phyloP scores from a whole-genome alignment of 30 jellyfish, hydroid and myxozoan genomes.

The Turritopsis rubra region DNA sequence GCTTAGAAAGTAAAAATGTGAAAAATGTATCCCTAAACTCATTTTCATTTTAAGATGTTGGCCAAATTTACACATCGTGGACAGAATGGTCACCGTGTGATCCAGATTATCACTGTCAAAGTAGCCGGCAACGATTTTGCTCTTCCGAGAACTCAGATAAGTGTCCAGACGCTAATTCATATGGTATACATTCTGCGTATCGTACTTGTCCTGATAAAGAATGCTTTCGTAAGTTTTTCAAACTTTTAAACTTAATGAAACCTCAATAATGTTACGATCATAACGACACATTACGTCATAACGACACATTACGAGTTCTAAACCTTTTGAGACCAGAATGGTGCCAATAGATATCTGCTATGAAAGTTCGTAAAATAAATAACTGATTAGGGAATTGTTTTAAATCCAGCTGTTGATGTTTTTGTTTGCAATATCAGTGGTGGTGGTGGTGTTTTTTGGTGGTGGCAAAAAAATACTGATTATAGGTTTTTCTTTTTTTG shows the following conservation, averaged over 20 bases:
- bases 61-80: constrained; percentile 50
- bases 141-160: constrained; percentile 20
- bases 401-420: no score
- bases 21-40: background rate
- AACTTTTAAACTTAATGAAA: background rate
- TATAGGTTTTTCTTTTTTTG: no score
- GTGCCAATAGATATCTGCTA: no score
- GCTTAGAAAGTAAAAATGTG: no score
- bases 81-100: constrained; percentile 58
- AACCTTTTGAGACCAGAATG: no score
- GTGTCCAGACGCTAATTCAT: constrained; percentile 37
- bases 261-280: background rate
- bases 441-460: no score
- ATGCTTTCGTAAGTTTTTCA: constrained; percentile 44
- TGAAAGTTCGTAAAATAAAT: no score
- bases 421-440: no score
- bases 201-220: constrained; percentile 40
- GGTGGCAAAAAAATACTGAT: no score
- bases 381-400: no score
- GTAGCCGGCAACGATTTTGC: constrained; percentile 64
- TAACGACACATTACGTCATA: no score
- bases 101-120: constrained; percentile 36
- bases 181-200: constrained; percentile 47
- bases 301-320: no score
- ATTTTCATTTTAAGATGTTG: constrained; percentile 16